Evolutionary conservation across 2,888 invertebrate species (phyloP), one percentile per base, ranked within the genome.

Genomic region (Troglohyphantes excavatus): DNA sequence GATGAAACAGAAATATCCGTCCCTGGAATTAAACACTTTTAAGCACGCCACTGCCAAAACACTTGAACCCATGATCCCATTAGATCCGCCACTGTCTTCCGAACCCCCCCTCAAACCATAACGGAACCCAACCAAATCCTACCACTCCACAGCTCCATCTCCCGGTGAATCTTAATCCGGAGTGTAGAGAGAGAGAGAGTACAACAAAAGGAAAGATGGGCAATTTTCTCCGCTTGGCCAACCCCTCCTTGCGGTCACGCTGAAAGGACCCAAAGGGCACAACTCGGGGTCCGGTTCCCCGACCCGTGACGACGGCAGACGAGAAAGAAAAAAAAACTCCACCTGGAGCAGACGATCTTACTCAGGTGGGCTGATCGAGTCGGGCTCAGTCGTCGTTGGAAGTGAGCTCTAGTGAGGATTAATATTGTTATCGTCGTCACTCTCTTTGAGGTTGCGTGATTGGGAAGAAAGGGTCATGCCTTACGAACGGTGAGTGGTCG

Each of bases 291-390:
- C 65, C 53, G 75, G 73, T 73, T 84, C 43, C n/a, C 23, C 84
- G 84, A 84, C 75, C 84, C 75, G 84, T 84, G 84, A 84, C 84
- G 83, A 27, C 33, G 81, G n/a, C 17, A 33, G 33, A 33, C 46
- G n/a, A 21, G 19, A 13, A 59, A 11, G 26, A n/a, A 33, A 23
- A 29, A 59, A 59, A 17, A 75, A 17, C 43, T 43, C 23, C 84
- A 84, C 84, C 84, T 84, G 84, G 84, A 67, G 21, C 26, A 72
- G 39, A 82, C 73, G 53, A 53, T n/a, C 13, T 53, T 53, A 83
- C 39, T 75, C 84, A 84, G 84, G 84, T 84, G 65, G 75, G 73
- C 21, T 53, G 75, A 73, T 84, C 83, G 59, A 82, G 82, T 82
- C 43, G 61, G 26, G 82, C 33, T 83, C 83, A 83, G 84, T 84